Evolutionary conservation across 2,113 vertebrate species (phyloP).

Genomic region (Myxocyprinus asiaticus): DNA sequence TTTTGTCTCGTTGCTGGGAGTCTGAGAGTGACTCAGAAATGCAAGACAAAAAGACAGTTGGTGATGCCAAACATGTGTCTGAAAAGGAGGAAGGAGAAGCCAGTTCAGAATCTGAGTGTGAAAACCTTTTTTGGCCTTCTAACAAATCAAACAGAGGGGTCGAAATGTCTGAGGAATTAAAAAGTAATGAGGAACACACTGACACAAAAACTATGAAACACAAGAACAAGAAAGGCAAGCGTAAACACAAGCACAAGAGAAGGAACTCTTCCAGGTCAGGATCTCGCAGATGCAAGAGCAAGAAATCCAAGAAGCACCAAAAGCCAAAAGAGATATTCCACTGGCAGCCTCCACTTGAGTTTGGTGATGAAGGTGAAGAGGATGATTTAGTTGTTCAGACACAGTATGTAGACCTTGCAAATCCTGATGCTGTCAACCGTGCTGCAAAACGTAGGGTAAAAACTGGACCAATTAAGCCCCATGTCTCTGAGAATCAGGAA

Average conservation of each 20-base stretch:
- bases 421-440: slow-evolving; percentile 16
- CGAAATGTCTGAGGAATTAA: slow-evolving; percentile 56
- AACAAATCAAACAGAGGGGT: slow-evolving; percentile 40
- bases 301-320: slow-evolving; percentile 86
- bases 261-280: slow-evolving; percentile 69
- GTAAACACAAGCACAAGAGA: slow-evolving; percentile 78
- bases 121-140: slow-evolving; percentile 55
- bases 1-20: slow-evolving; percentile 80
- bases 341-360: slow-evolving; percentile 96
- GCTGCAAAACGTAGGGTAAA: slow-evolving; percentile 47
- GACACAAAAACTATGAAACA: slow-evolving; percentile 60
- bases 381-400: slow-evolving; percentile 65
- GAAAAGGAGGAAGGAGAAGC: slow-evolving; percentile 96
- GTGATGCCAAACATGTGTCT: slow-evolving; percentile 69
- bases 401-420: slow-evolving; percentile 40
- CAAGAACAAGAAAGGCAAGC: slow-evolving; percentile 79
- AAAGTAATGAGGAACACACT: slow-evolving; percentile 52
- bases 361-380: slow-evolving; percentile 92
- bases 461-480: slow-evolving; percentile 38
- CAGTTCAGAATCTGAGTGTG: slow-evolving; percentile 84
- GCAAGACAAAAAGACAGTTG: slow-evolving; percentile 56
- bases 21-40: slow-evolving; percentile 85
- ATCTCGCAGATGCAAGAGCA: slow-evolving; percentile 77
- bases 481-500: slow-evolving; percentile 48
- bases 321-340: slow-evolving; percentile 90